A percentile compares a stretch with the other conserved stretches of the same genome.
Evolutionary conservation across 2,113 vertebrate genomes (phyloP).

Genomic region (Stigmatopora nigra): DNA sequence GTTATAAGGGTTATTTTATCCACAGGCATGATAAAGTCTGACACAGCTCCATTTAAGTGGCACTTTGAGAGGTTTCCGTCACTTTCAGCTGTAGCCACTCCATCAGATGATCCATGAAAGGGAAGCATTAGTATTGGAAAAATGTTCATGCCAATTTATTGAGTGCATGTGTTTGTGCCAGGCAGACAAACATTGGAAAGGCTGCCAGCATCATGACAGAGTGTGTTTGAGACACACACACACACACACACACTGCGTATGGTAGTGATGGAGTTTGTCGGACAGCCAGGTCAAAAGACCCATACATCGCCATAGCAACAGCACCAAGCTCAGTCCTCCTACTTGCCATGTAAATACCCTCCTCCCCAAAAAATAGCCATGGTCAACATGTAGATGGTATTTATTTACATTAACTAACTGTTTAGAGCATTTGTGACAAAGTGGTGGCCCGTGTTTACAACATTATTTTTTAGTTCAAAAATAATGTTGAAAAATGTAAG

Average conservation of each 20-base stretch:
- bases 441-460: too few species aligned
- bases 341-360: conserved; percentile 36
- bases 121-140: background rate
- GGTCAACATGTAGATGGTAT: too few species aligned
- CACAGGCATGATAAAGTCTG: conserved; percentile 39
- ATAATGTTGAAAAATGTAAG: too few species aligned
- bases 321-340: conserved; percentile 11
- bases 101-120: background rate
- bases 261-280: conserved; percentile 28
- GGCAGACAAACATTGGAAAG: conserved; percentile 37
- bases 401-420: too few species aligned
- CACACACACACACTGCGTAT: conserved; percentile 18
- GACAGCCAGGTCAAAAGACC: conserved; percentile 44
- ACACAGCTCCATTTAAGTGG: conserved; percentile 22
- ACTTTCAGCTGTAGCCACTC: conserved; percentile 45
- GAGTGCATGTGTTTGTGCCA: conserved; percentile 17
- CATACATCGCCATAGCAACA: conserved; percentile 45
- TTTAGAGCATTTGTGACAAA: too few species aligned
- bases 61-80: conserved; percentile 20
- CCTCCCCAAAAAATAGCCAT: too few species aligned
- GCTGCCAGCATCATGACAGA: conserved; percentile 61
- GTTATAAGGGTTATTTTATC: conserved; percentile 61
- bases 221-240: conserved; percentile 28
- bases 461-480: too few species aligned
- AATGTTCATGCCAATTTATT: conserved; percentile 1